Base-by-base conservation (phyloP, 2,113 vertebrate species). In the Clarias gariepinus region DNA sequence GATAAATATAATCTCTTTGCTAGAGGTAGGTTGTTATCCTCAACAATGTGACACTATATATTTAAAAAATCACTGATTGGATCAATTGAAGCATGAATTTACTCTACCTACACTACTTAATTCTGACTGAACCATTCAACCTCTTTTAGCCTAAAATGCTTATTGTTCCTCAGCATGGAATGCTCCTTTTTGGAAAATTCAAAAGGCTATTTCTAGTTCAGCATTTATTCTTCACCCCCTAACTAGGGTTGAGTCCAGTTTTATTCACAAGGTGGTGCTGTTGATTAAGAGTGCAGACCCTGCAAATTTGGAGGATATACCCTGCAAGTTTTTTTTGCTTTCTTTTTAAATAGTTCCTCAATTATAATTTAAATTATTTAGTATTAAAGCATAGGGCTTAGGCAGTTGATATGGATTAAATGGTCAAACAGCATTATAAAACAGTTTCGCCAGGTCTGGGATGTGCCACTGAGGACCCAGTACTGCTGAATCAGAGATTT, bases 401-500 rank as follows among this genome's bases (percentile, higher is more conserved):
- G 41, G 57, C 57, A 61, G 4, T 9, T 18, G 25, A 55, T 78
- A 69, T 41, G 28, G 18, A 58, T 79, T 64, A 57, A 66, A 68
- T 36, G 21, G 23, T 53, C 47, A 57, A 81, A 25, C 21, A 58
- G 21, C 53, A n/a, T 79, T 18, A 19, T n/a, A 71, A 52, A 53
- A 63, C 41, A 15, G 9, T 58, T 68, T 30, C 33, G 16, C 28
- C 53, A 33, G 61, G 11, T 79, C 47, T 33, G n/a, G 13, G 33
- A 11, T 80, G 28, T 57, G 16, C 71, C 80, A 60, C 1, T 28
- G 64, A 58, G 77, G 63, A 76, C 21, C 21, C 41, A 52, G 23
- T 55, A 23, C 21, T 76, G 80, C 80, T 87, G 86, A 78, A 58
- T 78, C 77, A 87, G 81, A 83, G 60, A 68, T 23, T 36, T 83